Conservation (phyloP, 2,797 vertebrate genomes). For the Lindbergichthys nudifrons region DNA sequence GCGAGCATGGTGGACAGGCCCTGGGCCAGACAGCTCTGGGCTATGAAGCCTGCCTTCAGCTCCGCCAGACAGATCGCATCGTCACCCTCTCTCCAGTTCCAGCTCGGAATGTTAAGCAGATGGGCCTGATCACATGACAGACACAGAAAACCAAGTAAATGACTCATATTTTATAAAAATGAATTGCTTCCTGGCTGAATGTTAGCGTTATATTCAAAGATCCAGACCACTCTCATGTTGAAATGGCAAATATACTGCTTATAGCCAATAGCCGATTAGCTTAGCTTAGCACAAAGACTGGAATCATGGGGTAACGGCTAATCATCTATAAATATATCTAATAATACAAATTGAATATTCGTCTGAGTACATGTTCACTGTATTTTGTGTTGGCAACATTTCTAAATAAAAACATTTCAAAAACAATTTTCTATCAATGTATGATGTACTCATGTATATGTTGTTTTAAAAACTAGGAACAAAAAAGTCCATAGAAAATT, state of each 20-base stretch:
- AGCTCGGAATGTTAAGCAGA: conserved; percentile 99
- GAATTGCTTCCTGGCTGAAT: background rate
- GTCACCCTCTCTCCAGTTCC: conserved; percentile 99
- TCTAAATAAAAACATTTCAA: too few relatives aligned
- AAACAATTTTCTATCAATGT: too few relatives aligned
- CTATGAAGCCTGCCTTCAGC: conserved; percentile 98
- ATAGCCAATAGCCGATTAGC: background rate
- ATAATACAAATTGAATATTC: too few relatives aligned
- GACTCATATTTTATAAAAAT: conserved; percentile 10
- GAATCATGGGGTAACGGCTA: background rate
- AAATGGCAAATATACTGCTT: background rate
- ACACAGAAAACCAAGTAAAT: conserved; percentile 17
- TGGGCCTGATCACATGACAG: conserved; percentile 88
- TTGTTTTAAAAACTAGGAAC: background rate
- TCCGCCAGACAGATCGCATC: conserved; percentile 99
- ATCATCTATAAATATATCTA: too few relatives aligned
- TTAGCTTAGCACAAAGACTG: conserved; percentile 7
- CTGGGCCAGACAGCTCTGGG: conserved; percentile 99
- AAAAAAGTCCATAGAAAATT: background rate
- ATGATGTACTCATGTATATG: too few relatives aligned
- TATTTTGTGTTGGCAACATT: too few relatives aligned
- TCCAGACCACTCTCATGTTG: background rate
- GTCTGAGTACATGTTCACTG: too few relatives aligned
- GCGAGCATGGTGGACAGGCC: conserved; percentile 99
- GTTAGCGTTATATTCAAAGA: background rate